These are phyloP conservation scores for Abrostola triplasia DNA, from an alignment of 2,888 invertebrate species.

Conservation along the genomic window DNA sequence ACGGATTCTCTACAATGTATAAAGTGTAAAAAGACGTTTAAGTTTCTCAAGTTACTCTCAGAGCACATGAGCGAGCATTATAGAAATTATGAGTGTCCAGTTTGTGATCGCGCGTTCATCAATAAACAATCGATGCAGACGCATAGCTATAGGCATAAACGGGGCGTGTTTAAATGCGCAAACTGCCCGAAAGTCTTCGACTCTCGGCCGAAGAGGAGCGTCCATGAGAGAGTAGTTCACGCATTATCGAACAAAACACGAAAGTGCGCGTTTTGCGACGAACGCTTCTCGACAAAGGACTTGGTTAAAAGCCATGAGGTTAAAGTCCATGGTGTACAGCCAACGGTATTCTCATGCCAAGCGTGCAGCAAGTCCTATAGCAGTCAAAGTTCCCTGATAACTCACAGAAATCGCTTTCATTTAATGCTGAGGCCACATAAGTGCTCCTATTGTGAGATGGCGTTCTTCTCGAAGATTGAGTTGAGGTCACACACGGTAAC, in stretches of 20 bases:
- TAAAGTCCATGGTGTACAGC: conserved; percentile 61
- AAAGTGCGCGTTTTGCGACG: conserved; percentile 68
- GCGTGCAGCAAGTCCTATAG: conserved; percentile 66
- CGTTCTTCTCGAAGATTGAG: conserved; percentile 60
- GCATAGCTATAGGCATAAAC: conserved; percentile 58
- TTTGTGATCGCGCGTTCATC: conserved; percentile 70
- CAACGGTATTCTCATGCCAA: conserved; percentile 61
- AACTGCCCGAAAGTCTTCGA: conserved; percentile 75
- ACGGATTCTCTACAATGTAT: conserved; percentile 62
- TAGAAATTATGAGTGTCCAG: conserved; percentile 69
- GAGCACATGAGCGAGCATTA: conserved; percentile 78
- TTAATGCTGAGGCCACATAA: conserved; percentile 62
- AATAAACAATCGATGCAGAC: conserved; percentile 55
- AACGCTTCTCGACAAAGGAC: conserved; percentile 65
- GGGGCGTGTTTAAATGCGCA: conserved; percentile 60
- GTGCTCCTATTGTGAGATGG: conserved; percentile 78
- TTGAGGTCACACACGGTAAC: conserved; percentile 61
- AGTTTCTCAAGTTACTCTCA: conserved; percentile 67
- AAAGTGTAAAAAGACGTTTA: conserved; percentile 65
- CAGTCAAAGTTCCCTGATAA: conserved; percentile 57
- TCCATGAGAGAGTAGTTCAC: conserved; percentile 74
- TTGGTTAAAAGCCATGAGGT: conserved; percentile 65
- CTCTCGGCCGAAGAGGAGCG: conserved; percentile 66
- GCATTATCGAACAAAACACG: conserved; percentile 48
- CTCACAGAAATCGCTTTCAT: conserved; percentile 68